Evolutionary conservation across 35 echinoderm and acorn worm genomes (phyloP).

Genomic region (Chiridota heheva): DNA sequence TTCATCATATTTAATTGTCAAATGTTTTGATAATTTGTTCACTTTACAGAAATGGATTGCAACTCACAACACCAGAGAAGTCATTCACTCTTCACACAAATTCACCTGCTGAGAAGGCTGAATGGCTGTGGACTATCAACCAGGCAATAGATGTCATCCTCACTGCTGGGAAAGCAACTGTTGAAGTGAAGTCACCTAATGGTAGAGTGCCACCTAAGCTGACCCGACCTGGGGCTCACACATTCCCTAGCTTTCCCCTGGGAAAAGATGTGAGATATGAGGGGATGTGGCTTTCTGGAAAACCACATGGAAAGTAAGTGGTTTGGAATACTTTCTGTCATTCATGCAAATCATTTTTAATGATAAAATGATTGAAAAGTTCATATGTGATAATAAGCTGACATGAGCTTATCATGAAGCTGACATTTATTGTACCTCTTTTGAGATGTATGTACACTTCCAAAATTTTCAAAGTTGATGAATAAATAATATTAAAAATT

Average conservation of each 20-base stretch:
- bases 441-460: no score
- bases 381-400: neutral
- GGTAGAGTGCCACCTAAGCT: constrained; percentile 75
- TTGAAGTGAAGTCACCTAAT: constrained; percentile 27
- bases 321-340: neutral
- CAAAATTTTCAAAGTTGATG: no score
- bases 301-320: constrained; percentile 94
- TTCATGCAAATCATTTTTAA: neutral
- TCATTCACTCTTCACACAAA: constrained; percentile 51
- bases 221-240: constrained; percentile 66
- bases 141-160: constrained; percentile 82
- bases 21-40: neutral
- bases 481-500: no score
- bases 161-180: constrained; percentile 53
- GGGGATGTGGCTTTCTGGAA: constrained; percentile 84
- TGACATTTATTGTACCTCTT: no score
- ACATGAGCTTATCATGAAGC: neutral
- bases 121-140: constrained; percentile 94
- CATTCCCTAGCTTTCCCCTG: constrained; percentile 51
- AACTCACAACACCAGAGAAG: constrained; percentile 77
- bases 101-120: constrained; percentile 75
- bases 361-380: neutral
- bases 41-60: constrained; percentile 75
- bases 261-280: constrained; percentile 84
- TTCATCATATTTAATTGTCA: neutral